A percentile compares a stretch with the other conserved stretches of the same genome.
These are phyloP conservation scores for Actinia equina DNA, from an alignment of 64 coral and sea anemone species.

Conservation along the genomic window DNA sequence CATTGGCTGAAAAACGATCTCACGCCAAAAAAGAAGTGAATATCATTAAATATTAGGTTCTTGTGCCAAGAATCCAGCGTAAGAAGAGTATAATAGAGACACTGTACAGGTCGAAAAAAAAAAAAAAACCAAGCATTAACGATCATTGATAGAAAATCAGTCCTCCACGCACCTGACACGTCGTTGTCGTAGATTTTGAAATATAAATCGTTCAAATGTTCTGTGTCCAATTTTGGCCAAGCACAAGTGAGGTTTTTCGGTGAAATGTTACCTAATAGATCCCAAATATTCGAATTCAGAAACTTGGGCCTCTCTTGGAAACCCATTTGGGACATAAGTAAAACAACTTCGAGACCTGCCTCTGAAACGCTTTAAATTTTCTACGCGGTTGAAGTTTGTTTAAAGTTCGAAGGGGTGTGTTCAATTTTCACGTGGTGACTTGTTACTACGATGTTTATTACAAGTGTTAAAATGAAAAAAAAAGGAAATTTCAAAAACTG, in stretches of 20 bases:
- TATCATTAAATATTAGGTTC: neutral
- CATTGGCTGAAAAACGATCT: neutral
- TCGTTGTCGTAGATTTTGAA: neutral
- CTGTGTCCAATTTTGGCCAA: neutral
- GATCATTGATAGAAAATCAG: neutral
- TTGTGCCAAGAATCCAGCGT: neutral
- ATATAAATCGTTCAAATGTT: neutral
- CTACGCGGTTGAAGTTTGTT: too few relatives aligned
- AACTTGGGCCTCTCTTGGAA: too few relatives aligned
- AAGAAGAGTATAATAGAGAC: neutral
- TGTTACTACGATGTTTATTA: too few relatives aligned
- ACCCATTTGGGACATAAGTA: too few relatives aligned
- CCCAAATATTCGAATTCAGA: too few relatives aligned
- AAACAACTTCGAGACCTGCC: too few relatives aligned
- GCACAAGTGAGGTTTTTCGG: neutral
- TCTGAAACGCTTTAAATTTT: too few relatives aligned
- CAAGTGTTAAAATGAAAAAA: too few relatives aligned
- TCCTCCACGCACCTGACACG: neutral
- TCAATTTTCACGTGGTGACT: too few relatives aligned
- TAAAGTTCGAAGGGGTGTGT: too few relatives aligned
- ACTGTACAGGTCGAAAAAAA: constrained; percentile 5
- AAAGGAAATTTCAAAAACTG: too few relatives aligned
- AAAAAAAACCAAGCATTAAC: neutral
- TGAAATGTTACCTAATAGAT: neutral
- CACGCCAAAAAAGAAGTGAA: neutral